Evolutionary conservation across 2,797 vertebrate species (phyloP), one percentile per base, ranked within the genome.

Genomic region (Malacoraja senta): DNA sequence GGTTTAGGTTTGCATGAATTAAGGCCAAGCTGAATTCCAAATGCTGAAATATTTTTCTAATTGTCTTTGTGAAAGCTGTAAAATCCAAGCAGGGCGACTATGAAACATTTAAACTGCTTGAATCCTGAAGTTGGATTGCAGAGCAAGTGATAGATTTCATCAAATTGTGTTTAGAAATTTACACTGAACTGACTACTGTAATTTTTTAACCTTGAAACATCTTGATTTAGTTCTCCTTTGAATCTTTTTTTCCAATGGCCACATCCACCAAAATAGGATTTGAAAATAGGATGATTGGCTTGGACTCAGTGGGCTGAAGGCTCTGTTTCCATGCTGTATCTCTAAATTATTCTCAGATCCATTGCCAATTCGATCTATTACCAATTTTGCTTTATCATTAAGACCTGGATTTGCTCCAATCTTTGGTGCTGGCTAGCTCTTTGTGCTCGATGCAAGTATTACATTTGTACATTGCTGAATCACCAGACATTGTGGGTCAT

Each of bases 61-160:
- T 68, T 32, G 21, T 86, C 61, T 86, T 88, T n/a, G 35, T 10
- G 84, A 88, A 68, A 88, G n/a, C 84, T 65, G 65, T 68, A 88
- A 38, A 88, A 88, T 88, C 17, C 19, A 68, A 68, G 8, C 15
- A 9, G 26, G n/a, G 3, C 26, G 38, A 32, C 63, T 63, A 35
- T 68, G 84, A 65, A 19, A 88, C 4, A 65, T 68, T 61, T 35
- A 65, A 65, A 63, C 3, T 21, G 21, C 32, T 13, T 68, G 63
- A 88, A 88, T 88, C 63, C 63, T 68, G 61, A 35, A 68, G 8
- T 6, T 21, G 32, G 21, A 88, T 88, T 68, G 32, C 68, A 88
- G 8, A 88, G 21, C 83, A 86, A 68, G 17, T 35, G 84, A 88
- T 65, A 17, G n/a, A 35, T 68, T 68, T 68, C n/a, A 21, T 38